A percentile compares a stretch with the other conserved stretches of the same genome.
Evolutionary conservation across 2,888 invertebrate genomes (phyloP).

Genomic region (Drosophila fungiperda): DNA sequence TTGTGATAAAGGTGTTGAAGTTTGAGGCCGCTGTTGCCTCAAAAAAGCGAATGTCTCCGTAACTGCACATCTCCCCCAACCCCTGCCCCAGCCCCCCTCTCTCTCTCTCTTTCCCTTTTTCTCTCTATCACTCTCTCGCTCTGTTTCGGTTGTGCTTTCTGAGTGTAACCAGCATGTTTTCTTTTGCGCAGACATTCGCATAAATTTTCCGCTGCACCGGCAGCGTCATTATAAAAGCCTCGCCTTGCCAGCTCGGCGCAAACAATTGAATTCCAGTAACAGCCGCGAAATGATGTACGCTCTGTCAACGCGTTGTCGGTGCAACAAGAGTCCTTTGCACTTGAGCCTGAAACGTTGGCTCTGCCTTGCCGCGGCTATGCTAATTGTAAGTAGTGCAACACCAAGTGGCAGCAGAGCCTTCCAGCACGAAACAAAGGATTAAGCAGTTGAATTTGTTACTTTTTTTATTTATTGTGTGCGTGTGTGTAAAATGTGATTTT

Average conservation of each 20-base stretch:
- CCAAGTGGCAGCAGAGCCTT: neutral
- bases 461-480: conserved; percentile 16
- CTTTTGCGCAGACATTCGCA: conserved; percentile 68
- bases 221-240: conserved; percentile 84
- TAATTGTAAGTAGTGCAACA: conserved; percentile 81
- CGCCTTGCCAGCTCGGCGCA: conserved; percentile 75
- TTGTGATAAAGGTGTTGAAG: conserved; percentile 31
- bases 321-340: conserved; percentile 13
- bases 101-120: conserved; percentile 1
- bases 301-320: conserved; percentile 55
- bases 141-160: conserved; percentile 7
- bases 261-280: conserved; percentile 84
- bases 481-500: conserved; percentile 17
- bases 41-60: conserved; percentile 50
- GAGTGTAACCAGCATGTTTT: conserved; percentile 49
- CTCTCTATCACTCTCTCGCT: neutral
- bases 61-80: conserved; percentile 23
- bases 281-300: conserved; percentile 84
- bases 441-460: conserved; percentile 2
- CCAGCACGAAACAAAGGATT: conserved; percentile 20
- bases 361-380: conserved; percentile 60
- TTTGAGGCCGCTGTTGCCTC: conserved; percentile 29
- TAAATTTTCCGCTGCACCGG: conserved; percentile 78
- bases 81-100: neutral
- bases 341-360: conserved; percentile 60